Evolutionary conservation across 2,113 vertebrate genomes (phyloP), one percentile per base, ranked within the genome.

Genomic region (Thalassoma bifasciatum): DNA sequence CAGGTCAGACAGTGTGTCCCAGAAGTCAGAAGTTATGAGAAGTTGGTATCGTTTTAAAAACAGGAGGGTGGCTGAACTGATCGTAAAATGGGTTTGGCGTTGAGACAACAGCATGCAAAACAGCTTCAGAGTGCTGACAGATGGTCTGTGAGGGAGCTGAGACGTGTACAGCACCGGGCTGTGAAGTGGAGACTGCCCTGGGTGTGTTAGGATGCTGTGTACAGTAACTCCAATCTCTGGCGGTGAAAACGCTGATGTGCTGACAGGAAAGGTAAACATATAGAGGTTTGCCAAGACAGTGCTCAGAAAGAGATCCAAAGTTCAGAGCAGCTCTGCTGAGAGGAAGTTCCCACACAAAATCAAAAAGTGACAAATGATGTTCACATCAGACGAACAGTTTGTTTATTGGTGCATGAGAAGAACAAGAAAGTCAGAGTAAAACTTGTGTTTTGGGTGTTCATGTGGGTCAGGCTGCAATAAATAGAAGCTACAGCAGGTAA

Each of bases 81-180:
- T 89, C 86, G 73, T 88, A 78, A 82, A 85, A 23, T 23, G n/a
- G 71, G 59, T 86, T 72, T 88, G 77, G 81, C 81, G 42, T 13
- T 50, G 21, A 46, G 75, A 79, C 67, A 79, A 49, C 53, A 64
- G 53, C n/a, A 1, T 42, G 75, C 74, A 84, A 70, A 74, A 56
- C 57, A 26, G 52, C 51, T 44, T 42, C 59, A 56, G 21, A 54
- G 77, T 74, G 79, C 68, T 75, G 86, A 83, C 90, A 90, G 85
- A 90, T 89, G 85, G 82, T 66, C 69, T 69, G 66, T 53, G 79
- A 72, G 62, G 57, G 79, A 64, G 65, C 68, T 80, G 73, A 49
- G 78, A 75, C n/a, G 37, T 83, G 54, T 82, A 74, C 69, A 59
- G 76, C 46, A 68, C 54, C 85, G 74, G 79, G 72, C 79, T 77